Base-by-base conservation (phyloP, 2,797 vertebrate genomes). In the Trachurus trachurus region DNA sequence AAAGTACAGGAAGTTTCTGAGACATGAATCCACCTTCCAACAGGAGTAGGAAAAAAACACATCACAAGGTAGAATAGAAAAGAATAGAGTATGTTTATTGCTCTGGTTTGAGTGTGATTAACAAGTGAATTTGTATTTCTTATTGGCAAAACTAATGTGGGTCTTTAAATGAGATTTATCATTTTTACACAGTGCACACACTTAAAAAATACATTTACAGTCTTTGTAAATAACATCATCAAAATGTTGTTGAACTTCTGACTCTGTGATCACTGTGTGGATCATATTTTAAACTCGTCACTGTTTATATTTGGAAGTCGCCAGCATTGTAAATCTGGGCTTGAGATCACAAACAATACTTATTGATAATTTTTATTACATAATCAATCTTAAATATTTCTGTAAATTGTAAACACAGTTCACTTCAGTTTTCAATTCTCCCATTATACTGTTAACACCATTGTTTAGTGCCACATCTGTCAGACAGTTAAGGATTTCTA, bases 51-150 rank as follows among this genome's bases (percentile, higher is more conserved):
- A 42, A 54, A 44, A 45, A 76, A 63, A 39, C 4, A 64, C 11
- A 29, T 26, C 52, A 58, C 17, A 61, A 57, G 39, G 22, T 2
- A 52, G 31, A 73, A 67, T 70, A 84, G 37, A 85, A 86, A 85
- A 80, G 26, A 73, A 67, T 40, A 52, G n/a, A 49, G 54, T 47
- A 13, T 68, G 15, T 86, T 76, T 81, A 83, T 80, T 84, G 65
- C 12, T 74, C 13, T 69, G 67, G n/a, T 64, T 42, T 75, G 45
- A 77, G 12, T 66, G 54, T 66, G 73, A 70, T 57, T 71, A 40
- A 40, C 7, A 52, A 4, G 11, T 57, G n/a, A n/a, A 65, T 67
- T 29, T 34, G 19, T 66, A 15, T 49, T 4, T 47, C 40, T 45
- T 61, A 44, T 26, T 66, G 40, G 9, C 2, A 62, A 4, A 6